Conservation (phyloP, 1,140 invertebrate genomes). For the Drosophila burlai region DNA sequence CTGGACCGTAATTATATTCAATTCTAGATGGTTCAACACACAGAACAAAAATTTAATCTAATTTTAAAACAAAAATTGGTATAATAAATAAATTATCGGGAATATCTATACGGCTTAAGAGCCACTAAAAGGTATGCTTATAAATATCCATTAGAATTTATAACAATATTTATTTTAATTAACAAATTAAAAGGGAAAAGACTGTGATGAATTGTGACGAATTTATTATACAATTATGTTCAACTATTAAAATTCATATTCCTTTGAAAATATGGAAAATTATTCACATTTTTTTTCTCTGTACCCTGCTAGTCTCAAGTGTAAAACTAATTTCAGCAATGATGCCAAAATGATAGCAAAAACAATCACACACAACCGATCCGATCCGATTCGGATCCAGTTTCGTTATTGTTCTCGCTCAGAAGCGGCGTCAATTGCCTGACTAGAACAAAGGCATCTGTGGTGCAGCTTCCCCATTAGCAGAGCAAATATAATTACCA, state of each 20-base stretch:
- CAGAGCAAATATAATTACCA: slow-evolving; percentile 76
- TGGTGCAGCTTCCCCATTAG: slow-evolving; percentile 44
- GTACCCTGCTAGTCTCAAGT: slow-evolving; percentile 22
- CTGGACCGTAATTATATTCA: slow-evolving; percentile 68
- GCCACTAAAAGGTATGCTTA: too few species aligned
- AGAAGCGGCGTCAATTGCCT: slow-evolving; percentile 50
- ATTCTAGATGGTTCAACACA: slow-evolving; percentile 37
- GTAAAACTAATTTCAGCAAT: slow-evolving; percentile 72
- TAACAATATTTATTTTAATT: too few species aligned
- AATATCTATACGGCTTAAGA: background rate
- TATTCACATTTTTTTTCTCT: background rate
- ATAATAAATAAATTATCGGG: background rate
- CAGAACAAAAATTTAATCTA: background rate
- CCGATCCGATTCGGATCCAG: slow-evolving; percentile 40
- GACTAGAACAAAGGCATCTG: slow-evolving; percentile 68
- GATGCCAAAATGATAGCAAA: slow-evolving; percentile 61
- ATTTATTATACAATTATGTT: background rate
- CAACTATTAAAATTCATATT: background rate
- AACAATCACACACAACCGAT: slow-evolving; percentile 2
- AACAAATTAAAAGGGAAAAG: background rate
- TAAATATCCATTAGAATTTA: too few species aligned
- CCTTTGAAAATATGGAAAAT: background rate
- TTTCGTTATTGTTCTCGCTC: slow-evolving; percentile 41
- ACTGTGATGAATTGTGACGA: background rate
- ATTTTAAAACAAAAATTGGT: background rate